Evolutionary conservation across 2,888 invertebrate species (phyloP).

Genomic region (Phania funesta): DNA sequence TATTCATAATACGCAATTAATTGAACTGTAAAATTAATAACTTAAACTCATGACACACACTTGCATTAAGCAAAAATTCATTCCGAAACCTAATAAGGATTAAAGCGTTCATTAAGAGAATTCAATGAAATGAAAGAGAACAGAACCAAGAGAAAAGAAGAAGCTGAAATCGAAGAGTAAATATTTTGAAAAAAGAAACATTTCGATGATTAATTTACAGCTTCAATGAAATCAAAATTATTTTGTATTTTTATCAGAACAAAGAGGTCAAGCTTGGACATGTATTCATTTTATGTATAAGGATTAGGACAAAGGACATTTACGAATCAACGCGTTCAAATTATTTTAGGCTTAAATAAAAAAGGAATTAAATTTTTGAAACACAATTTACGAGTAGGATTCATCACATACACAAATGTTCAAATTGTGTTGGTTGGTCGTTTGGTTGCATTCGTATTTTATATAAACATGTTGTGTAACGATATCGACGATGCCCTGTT

Average conservation of each 20-base stretch:
- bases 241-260: constrained; percentile 2
- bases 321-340: background rate
- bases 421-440: background rate
- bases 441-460: background rate
- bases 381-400: background rate
- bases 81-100: constrained; percentile 3
- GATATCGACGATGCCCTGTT: background rate
- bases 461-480: background rate
- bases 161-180: background rate
- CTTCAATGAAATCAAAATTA: constrained; percentile 4
- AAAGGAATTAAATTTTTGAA: background rate
- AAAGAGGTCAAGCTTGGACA: background rate
- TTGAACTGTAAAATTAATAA: constrained; percentile 46
- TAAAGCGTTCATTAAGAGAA: constrained; percentile 8
- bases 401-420: constrained; percentile 2
- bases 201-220: constrained; percentile 12
- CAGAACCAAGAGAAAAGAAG: background rate
- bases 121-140: background rate
- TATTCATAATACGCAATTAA: background rate
- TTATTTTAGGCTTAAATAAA: background rate
- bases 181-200: background rate
- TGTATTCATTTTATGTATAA: background rate
- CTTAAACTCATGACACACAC: background rate
- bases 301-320: background rate
- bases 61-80: background rate